Conservation (phyloP, 1,140 invertebrate genomes). For the Sesamia nonagrioides region DNA sequence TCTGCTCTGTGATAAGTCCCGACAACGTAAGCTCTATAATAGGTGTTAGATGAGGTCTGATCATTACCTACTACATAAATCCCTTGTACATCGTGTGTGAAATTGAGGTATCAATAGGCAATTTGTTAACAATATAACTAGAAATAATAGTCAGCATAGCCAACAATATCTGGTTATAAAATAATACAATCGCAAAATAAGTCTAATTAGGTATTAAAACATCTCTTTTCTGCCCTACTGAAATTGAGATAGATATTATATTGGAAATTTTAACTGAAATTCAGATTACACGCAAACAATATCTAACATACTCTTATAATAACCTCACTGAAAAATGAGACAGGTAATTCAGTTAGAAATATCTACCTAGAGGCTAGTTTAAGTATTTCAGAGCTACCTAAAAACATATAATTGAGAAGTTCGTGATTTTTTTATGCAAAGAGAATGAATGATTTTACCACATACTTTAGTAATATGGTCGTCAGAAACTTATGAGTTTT, state of each 20-base stretch:
- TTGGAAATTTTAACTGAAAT: conserved; percentile 3
- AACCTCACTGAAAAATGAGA: background rate
- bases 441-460: background rate
- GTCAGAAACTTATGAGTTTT: conserved; percentile 17
- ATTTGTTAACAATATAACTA: background rate
- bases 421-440: conserved; percentile 16
- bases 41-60: background rate
- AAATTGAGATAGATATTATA: background rate
- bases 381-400: conserved; percentile 8
- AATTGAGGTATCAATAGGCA: background rate
- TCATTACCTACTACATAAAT: background rate
- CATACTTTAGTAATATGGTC: background rate
- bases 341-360: conserved; percentile 5
- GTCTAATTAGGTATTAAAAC: background rate
- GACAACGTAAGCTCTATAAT: background rate
- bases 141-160: background rate
- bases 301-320: background rate
- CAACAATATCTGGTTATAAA: background rate
- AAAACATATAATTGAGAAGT: background rate
- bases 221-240: background rate
- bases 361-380: background rate
- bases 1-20: background rate
- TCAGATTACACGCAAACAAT: background rate
- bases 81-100: background rate
- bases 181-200: background rate